A percentile compares a stretch with the other conserved stretches of the same genome.
Evolutionary conservation across 2,797 vertebrate genomes (phyloP).

Genomic region (Galaxias olidus): DNA sequence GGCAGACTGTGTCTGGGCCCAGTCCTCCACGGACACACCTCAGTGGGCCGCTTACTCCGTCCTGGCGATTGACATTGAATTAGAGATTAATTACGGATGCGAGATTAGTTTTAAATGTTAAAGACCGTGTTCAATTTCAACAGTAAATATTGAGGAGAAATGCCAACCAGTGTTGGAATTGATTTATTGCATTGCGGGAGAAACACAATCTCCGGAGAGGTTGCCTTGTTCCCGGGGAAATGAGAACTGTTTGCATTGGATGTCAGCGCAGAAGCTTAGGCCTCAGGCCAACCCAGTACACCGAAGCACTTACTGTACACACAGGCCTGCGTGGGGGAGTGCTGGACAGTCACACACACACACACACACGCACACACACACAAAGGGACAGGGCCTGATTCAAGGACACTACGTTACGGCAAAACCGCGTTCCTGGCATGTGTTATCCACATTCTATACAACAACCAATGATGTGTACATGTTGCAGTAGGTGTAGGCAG

Average conservation of each 20-base stretch:
- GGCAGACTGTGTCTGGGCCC: not conserved
- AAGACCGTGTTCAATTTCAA: conserved; percentile 66
- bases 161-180: conserved; percentile 66
- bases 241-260: conserved; percentile 64
- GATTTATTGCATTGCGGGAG: conserved; percentile 71
- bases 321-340: not conserved
- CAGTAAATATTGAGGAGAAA: conserved; percentile 65
- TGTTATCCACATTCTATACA: no score
- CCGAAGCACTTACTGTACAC: conserved; percentile 2
- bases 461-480: no score
- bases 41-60: not conserved
- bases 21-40: conserved; percentile 2
- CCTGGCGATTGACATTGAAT: conserved; percentile 25
- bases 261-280: conserved; percentile 52
- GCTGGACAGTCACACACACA: not conserved
- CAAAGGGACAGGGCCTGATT: conserved; percentile 30
- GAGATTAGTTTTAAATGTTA: conserved; percentile 75
- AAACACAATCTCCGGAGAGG: conserved; percentile 63
- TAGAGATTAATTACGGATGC: conserved; percentile 57
- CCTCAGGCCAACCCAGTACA: conserved; percentile 39
- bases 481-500: no score
- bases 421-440: not conserved
- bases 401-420: not conserved
- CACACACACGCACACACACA: conserved; percentile 2
- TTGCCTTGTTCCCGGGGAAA: conserved; percentile 64